Conservation (phyloP, 2,113 vertebrate species). For the Gymnarchus niloticus region DNA sequence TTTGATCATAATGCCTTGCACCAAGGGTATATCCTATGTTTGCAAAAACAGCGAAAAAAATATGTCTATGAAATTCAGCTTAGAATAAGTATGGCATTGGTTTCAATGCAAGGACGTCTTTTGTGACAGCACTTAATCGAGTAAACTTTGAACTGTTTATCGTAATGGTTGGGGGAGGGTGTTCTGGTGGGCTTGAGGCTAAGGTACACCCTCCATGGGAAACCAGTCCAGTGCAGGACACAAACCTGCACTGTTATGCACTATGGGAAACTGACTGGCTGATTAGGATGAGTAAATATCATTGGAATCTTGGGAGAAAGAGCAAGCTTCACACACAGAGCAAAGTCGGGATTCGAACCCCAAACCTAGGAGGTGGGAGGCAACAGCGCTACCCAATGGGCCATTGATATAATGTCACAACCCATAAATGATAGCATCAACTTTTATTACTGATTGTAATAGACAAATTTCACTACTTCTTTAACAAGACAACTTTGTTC, state of each 20-base stretch:
- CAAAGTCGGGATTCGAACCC: not conserved
- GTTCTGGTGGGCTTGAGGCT: not conserved
- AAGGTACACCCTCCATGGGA: not conserved
- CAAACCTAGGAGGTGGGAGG: not conserved
- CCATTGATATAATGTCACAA: not conserved
- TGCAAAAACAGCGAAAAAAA: not conserved
- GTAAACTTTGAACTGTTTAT: not conserved
- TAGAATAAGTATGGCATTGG: not conserved
- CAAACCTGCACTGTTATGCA: not conserved
- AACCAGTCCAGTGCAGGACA: not conserved
- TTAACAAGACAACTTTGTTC: not conserved
- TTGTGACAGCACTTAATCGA: not conserved
- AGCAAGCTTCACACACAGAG: not conserved
- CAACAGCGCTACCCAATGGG: not conserved
- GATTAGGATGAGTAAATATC: not conserved
- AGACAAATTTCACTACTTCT: too few relatives aligned
- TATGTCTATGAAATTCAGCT: not conserved
- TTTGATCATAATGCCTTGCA: slow-evolving; percentile 35
- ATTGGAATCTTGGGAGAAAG: not conserved
- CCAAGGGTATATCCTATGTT: slow-evolving; percentile 14
- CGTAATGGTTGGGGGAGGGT: not conserved
- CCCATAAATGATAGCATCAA: too few relatives aligned
- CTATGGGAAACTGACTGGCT: not conserved
- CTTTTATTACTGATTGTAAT: too few relatives aligned
- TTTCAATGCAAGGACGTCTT: not conserved